Percentiles rank a stretch among this genome's conserved stretches.
Conservation (phyloP, 35 echinoderm and acorn worm species). For the Anneissia japonica region DNA sequence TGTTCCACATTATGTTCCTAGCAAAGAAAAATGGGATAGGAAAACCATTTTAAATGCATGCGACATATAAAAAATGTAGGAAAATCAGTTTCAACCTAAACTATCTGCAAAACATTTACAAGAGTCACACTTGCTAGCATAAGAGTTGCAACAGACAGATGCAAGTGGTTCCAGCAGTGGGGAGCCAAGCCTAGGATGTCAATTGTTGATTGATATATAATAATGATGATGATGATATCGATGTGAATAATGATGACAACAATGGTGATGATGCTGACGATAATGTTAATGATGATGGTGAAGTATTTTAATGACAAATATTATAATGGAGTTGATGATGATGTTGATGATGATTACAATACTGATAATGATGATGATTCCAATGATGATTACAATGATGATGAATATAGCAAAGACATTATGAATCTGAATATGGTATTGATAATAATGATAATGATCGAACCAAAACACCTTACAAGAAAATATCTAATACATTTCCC, state of each 20-base stretch:
- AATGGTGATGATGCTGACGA: constrained; percentile 4
- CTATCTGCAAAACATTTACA: too few relatives aligned
- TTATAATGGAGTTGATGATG: constrained; percentile 6
- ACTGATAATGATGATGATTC: background rate
- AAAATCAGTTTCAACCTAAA: too few relatives aligned
- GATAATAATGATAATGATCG: background rate
- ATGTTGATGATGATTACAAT: constrained; percentile 1
- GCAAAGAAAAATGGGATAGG: too few relatives aligned
- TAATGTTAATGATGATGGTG: constrained; percentile 8
- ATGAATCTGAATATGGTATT: background rate
- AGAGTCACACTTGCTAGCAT: too few relatives aligned
- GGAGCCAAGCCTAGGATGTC: too few relatives aligned
- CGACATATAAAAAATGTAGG: too few relatives aligned
- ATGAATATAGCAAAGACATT: background rate
- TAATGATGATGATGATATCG: constrained; percentile 17
- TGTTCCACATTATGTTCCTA: too few relatives aligned
- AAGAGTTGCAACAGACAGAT: too few relatives aligned
- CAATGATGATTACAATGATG: background rate
- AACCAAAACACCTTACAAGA: background rate
- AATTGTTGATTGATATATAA: too few relatives aligned
- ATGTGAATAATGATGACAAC: background rate
- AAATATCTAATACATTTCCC: background rate
- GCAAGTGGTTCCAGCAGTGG: too few relatives aligned
- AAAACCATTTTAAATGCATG: too few relatives aligned
- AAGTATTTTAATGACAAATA: too few relatives aligned